Conservation (phyloP, 2,113 vertebrate genomes). For the Odocoileus virginianus region DNA sequence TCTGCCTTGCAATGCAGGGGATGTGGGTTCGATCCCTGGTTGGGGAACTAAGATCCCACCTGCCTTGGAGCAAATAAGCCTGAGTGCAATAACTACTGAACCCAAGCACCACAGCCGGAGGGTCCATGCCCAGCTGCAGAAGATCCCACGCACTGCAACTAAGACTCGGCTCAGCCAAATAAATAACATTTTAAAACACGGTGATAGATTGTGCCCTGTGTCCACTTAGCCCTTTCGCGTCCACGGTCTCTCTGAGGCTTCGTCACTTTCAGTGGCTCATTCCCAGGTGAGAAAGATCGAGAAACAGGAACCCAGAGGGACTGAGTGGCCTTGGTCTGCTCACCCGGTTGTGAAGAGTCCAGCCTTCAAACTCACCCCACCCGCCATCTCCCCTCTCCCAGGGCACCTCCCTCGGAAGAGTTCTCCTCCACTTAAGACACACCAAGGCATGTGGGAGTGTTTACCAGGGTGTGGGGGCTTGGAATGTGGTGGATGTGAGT, state of each 20-base stretch:
- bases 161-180: not conserved
- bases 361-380: not conserved
- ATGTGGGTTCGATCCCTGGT: not conserved
- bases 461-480: not conserved
- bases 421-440: not conserved
- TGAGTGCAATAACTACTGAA: not conserved
- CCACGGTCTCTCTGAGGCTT: not conserved
- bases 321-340: not conserved
- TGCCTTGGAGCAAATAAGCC: not conserved
- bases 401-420: not conserved
- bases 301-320: not conserved
- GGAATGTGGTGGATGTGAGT: not conserved
- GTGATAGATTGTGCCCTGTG: not conserved
- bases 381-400: not conserved
- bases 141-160: rapidly evolving
- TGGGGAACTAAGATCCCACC: not conserved
- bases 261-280: not conserved
- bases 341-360: not conserved
- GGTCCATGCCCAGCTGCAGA: not conserved
- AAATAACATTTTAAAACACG: not conserved
- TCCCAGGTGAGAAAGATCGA: not conserved
- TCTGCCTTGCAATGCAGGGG: not conserved
- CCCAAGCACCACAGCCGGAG: not conserved
- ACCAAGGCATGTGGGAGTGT: not conserved
- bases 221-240: not conserved